Evolutionary conservation across 1,140 invertebrate genomes (phyloP), one percentile per base, ranked within the genome.

Genomic region (Aphaenogaster rudis): DNA sequence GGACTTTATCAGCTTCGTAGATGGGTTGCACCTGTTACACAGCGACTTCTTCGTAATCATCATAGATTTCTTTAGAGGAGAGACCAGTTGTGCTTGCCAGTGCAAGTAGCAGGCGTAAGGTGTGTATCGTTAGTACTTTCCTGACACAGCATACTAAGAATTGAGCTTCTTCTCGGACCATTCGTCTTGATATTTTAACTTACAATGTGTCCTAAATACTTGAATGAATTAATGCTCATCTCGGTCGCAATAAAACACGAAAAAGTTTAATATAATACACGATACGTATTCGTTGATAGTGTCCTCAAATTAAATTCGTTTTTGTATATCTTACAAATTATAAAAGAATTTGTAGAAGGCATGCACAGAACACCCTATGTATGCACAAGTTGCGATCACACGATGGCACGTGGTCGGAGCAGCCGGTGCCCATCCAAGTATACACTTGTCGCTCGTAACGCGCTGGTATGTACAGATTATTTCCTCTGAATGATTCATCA

Each of bases 401-500:
- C 36, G 63, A 71, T 74, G 81, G 66, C 86, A 81, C 71, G 88
- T 71, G 80, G 87, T 79, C 64, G 15, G 52, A 66, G 81, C 81
- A 69, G 66, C 42, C 42, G 59, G 28, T 89, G 79, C 9, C 28
- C 21, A 13, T 88, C 64, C 74, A 66, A 79, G 57, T 64, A 42
- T 69, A 61, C 84, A 81, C 66, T 89, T 82, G 52, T 77, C 67
- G 50, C 42, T 89, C 39, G 21, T 33, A 48, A 36, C 76, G 39
- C 71, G 87, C 64, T 48, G 88, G 78, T 66, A 78, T 63, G 90
- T 50, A 80, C 52, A 86, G 86, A 91, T 92, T 76, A 91, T 87
- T 92, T 91, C 86, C 86, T 91, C 11, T 50, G 86, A 52, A 86
- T 93, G 92, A 93, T 88, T 92, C 92, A 92, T 86, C 86, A 64